Conservation (phyloP, 2,113 vertebrate species). For the Athene noctua region DNA sequence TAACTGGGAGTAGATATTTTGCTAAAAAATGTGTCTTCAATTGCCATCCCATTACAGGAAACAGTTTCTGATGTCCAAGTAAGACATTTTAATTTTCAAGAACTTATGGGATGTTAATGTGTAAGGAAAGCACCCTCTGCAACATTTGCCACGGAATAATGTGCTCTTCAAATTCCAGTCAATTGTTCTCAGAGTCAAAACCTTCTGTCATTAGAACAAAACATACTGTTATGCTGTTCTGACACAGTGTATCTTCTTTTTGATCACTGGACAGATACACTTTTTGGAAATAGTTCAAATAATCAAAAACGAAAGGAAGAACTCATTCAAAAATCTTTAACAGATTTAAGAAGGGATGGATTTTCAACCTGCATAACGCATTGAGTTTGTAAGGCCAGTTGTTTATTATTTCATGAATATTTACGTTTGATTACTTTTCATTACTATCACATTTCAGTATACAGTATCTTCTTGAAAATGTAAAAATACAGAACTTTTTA, state of each 20-base stretch:
- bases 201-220: background rate
- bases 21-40: background rate
- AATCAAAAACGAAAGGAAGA: background rate
- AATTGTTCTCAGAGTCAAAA: background rate
- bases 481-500: background rate
- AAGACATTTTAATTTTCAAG: background rate
- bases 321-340: background rate
- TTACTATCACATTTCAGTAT: background rate
- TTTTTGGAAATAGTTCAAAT: background rate
- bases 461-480: background rate
- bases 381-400: background rate
- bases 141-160: background rate
- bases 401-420: background rate
- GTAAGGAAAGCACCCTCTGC: background rate
- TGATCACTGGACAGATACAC: background rate
- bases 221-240: background rate
- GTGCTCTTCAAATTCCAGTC: background rate
- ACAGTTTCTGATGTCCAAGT: background rate
- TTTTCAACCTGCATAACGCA: background rate
- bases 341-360: background rate
- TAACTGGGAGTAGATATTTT: background rate
- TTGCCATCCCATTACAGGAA: background rate
- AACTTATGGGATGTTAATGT: background rate
- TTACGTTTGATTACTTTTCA: background rate
- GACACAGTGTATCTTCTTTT: background rate